Conservation (phyloP, 2,113 vertebrate genomes). For the Danio rerio region DNA sequence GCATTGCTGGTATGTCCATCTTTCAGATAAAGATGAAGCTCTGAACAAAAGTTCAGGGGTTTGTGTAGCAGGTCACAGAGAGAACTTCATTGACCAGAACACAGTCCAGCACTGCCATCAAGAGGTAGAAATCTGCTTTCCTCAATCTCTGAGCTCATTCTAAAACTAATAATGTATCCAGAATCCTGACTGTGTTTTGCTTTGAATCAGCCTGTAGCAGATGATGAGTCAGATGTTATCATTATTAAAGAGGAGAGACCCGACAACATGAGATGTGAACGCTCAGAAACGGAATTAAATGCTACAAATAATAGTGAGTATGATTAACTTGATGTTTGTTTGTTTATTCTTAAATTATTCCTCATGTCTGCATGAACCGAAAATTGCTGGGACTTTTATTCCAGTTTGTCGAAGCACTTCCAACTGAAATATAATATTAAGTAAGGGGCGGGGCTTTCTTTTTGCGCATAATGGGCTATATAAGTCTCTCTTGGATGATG, state of each 20-base stretch:
- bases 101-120: slow-evolving; percentile 26
- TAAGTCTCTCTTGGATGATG: too few species aligned
- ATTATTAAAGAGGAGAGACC: slow-evolving; percentile 49
- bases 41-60: neutral
- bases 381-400: too few species aligned
- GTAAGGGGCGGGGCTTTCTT: too few species aligned
- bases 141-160: neutral
- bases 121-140: slow-evolving; percentile 32
- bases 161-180: neutral
- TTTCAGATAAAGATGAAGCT: neutral
- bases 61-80: neutral
- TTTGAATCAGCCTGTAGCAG: slow-evolving; percentile 30
- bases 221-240: slow-evolving; percentile 39
- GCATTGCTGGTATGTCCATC: neutral
- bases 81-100: slow-evolving; percentile 25
- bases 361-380: too few species aligned
- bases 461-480: too few species aligned
- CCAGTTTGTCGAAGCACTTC: too few species aligned
- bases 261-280: neutral
- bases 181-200: neutral
- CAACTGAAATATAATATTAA: too few species aligned
- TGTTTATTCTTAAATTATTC: neutral
- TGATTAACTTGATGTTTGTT: neutral
- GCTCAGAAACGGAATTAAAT: neutral
- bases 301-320: neutral